A percentile compares a stretch with the other conserved stretches of the same genome.
Conservation (phyloP, 2,888 invertebrate genomes). For the Pseudococcus jackbeardsleyi region DNA sequence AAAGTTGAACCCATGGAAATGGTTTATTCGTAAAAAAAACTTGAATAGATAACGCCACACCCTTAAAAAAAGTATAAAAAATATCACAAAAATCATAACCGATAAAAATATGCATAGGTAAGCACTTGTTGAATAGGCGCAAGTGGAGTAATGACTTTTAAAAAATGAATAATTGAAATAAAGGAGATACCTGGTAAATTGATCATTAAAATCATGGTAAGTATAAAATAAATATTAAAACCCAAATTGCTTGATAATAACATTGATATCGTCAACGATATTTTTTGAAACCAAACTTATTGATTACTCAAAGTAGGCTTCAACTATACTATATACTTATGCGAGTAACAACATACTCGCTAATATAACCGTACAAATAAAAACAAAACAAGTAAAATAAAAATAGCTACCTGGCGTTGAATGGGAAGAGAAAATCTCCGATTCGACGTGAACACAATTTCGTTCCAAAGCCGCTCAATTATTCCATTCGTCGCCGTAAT, state of each 20-base stretch:
- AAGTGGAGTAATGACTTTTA: not conserved
- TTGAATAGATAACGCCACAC: not conserved
- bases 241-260: no score
- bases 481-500: constrained; percentile 13
- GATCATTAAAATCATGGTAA: no score
- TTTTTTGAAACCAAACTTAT: no score
- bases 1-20: not conserved
- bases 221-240: no score
- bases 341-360: no score
- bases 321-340: no score
- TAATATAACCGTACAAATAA: no score
- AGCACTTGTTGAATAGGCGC: not conserved
- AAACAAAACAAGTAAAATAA: no score
- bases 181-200: not conserved
- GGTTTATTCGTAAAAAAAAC: not conserved
- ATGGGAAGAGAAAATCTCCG: no score
- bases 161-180: not conserved
- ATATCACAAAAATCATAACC: not conserved
- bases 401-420: no score
- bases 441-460: not conserved
- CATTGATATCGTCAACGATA: no score
- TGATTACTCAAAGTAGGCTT: no score
- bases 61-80: constrained; percentile 1
- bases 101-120: not conserved
- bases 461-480: not conserved